Conservation (phyloP, 2,888 invertebrate genomes). For the Nysson spinosus region DNA sequence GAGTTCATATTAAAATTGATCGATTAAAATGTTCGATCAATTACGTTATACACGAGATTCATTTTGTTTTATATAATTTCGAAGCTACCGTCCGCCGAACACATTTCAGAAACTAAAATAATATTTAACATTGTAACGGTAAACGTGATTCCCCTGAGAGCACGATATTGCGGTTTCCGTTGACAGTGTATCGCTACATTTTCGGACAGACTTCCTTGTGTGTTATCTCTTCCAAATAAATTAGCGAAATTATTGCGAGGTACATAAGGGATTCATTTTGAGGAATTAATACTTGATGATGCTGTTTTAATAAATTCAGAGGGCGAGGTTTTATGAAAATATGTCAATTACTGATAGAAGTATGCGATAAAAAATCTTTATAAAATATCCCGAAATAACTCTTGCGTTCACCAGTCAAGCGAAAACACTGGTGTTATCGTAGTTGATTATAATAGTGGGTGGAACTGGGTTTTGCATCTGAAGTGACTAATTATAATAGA, state of each 20-base stretch:
- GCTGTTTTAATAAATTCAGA: too few relatives aligned
- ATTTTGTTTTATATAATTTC: too few relatives aligned
- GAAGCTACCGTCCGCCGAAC: not conserved
- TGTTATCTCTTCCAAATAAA: not conserved
- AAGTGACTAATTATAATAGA: not conserved
- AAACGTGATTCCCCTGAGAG: conserved; percentile 7
- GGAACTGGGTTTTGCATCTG: not conserved
- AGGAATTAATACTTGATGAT: too few relatives aligned
- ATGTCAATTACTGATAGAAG: too few relatives aligned
- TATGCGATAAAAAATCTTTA: too few relatives aligned
- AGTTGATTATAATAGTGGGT: not conserved
- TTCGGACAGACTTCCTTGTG: not conserved
- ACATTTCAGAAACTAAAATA: not conserved
- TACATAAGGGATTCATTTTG: too few relatives aligned
- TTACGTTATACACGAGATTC: too few relatives aligned
- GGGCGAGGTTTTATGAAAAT: too few relatives aligned
- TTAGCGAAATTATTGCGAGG: not conserved
- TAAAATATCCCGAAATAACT: too few relatives aligned
- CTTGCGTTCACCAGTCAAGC: not conserved
- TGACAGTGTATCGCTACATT: not conserved
- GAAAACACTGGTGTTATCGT: not conserved
- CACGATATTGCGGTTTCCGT: conserved; percentile 15
- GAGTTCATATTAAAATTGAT: too few relatives aligned
- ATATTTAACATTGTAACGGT: not conserved
- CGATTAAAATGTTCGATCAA: too few relatives aligned